Evolutionary conservation across 2,888 invertebrate species (phyloP).

Genomic region (Campopleginae sp.): DNA sequence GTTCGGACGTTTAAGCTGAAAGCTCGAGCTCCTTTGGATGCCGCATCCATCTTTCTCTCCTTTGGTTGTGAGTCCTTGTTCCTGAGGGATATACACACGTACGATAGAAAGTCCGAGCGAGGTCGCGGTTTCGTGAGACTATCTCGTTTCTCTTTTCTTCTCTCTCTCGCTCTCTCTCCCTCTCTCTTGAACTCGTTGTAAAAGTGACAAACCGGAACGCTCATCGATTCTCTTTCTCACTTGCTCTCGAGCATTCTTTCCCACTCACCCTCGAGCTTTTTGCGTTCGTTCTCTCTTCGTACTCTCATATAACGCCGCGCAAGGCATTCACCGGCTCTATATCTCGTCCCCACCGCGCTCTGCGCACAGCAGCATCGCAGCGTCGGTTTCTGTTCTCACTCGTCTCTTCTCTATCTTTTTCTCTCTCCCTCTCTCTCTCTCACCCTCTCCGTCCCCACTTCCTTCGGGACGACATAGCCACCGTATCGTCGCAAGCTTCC

Average conservation of each 20-base stretch:
- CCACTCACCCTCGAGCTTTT: slow-evolving; percentile 57
- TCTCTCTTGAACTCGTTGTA: slow-evolving; percentile 43
- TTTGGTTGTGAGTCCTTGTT: slow-evolving; percentile 27
- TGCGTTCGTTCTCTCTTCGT: slow-evolving; percentile 65
- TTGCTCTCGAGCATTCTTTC: slow-evolving; percentile 57
- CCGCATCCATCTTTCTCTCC: slow-evolving; percentile 22
- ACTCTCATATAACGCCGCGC: slow-evolving; percentile 52
- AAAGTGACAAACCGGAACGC: slow-evolving; percentile 72
- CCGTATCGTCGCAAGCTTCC: slow-evolving; percentile 68
- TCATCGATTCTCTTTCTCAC: slow-evolving; percentile 67
- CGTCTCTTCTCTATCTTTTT: slow-evolving; percentile 37
- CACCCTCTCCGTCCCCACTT: slow-evolving; percentile 56
- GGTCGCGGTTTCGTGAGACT: slow-evolving; percentile 53
- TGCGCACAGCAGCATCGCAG: slow-evolving; percentile 58
- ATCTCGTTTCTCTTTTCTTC: slow-evolving; percentile 10
- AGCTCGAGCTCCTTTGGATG: slow-evolving; percentile 50
- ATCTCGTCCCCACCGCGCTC: slow-evolving; percentile 50
- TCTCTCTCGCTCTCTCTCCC: slow-evolving; percentile 25
- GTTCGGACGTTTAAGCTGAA: slow-evolving; percentile 37
- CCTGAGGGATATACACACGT: slow-evolving; percentile 50
- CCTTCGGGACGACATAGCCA: slow-evolving; percentile 38
- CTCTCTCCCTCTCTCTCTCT: slow-evolving; percentile 50
- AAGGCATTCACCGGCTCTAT: slow-evolving; percentile 35
- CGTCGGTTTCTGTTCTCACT: slow-evolving; percentile 46
- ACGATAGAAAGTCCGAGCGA: slow-evolving; percentile 54